phyloP scores from a whole-genome alignment of 2,797 vertebrate species.

The Lophius americanus region DNA sequence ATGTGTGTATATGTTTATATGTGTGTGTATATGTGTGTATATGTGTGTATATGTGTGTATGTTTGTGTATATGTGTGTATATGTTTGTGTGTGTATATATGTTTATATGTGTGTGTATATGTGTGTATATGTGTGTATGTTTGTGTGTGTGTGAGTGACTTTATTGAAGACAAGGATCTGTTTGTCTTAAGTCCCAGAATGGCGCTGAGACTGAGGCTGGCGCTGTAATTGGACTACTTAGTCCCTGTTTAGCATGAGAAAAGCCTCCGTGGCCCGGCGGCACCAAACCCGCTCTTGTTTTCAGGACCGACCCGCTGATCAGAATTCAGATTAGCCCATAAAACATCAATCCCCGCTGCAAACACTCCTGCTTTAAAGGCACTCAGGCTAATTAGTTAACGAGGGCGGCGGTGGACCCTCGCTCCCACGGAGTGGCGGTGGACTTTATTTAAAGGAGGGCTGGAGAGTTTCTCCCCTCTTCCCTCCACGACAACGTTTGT shows the following conservation, averaged over 20 bases:
- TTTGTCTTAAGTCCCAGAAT: constrained; percentile 92
- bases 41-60: constrained; percentile 8
- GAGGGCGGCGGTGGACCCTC: constrained; percentile 66
- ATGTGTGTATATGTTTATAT: constrained; percentile 43
- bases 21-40: constrained; percentile 14
- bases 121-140: constrained; percentile 58
- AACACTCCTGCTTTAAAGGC: constrained; percentile 86
- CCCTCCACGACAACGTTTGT: constrained; percentile 50
- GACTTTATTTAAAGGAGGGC: constrained; percentile 53
- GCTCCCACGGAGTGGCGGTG: constrained; percentile 41
- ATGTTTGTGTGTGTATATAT: constrained; percentile 47
- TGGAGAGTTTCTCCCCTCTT: constrained; percentile 45
- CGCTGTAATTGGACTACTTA: constrained; percentile 98
- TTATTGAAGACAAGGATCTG: constrained; percentile 95
- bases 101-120: background rate
- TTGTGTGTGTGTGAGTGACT: constrained; percentile 83
- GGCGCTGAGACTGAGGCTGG: constrained; percentile 87
- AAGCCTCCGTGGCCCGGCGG: constrained; percentile 88
- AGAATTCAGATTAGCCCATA: constrained; percentile 95
- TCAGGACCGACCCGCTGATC: constrained; percentile 85
- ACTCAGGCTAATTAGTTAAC: constrained; percentile 93
- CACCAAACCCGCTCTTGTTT: constrained; percentile 84
- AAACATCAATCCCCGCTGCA: constrained; percentile 21
- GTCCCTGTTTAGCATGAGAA: constrained; percentile 97
- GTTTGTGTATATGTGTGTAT: constrained; percentile 65